Evolutionary conservation across 2,113 vertebrate species (phyloP), one percentile per base, ranked within the genome.

Genomic region (Archocentrus centrarchus): DNA sequence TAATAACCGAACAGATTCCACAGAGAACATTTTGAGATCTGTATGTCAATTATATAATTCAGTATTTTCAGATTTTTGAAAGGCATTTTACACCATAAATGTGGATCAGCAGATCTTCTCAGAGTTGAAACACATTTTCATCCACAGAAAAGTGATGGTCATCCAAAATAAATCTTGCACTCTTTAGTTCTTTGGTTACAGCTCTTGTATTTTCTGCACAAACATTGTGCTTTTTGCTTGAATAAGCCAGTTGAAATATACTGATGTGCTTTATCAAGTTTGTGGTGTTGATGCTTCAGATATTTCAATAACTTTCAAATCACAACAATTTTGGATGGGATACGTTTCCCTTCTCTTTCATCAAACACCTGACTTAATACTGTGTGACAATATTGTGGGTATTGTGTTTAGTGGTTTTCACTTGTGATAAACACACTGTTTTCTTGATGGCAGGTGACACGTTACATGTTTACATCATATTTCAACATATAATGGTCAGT

Each of bases 51-150:
- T 77, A 76, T 77, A 1, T 30, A 57, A 70, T 73, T 64, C 8
- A 55, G 32, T 0, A 30, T 8, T 79, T 18, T 35, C n/a, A 27
- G 68, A 61, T 7, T 79, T 66, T 27, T 15, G 6, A 73, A 73
- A 75, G 24, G 53, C 73, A 75, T 24, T 35, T 55, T 35, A n/a
- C 68, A 14, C 27, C 44, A 59, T 61, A 85, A 75, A 85, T 81
- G 1, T 39, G 63, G 15, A 20, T 62, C 63, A 68, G 10, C 78
- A 0, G 2, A 59, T 79, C 64, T 82, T 22, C 59, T 77, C 64
- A 10, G 63, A 85, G 59, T 35, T 75, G 20, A 86, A 79, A 70
- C 53, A 66, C 8, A 13, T 53, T 77, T 63, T 81, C 44, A 15
- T 61, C 35, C 59, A 57, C 8, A 7, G 8, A 80, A 75, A 81